Conservation (phyloP, 2,113 vertebrate species). For the Dasypus novemcinctus region DNA sequence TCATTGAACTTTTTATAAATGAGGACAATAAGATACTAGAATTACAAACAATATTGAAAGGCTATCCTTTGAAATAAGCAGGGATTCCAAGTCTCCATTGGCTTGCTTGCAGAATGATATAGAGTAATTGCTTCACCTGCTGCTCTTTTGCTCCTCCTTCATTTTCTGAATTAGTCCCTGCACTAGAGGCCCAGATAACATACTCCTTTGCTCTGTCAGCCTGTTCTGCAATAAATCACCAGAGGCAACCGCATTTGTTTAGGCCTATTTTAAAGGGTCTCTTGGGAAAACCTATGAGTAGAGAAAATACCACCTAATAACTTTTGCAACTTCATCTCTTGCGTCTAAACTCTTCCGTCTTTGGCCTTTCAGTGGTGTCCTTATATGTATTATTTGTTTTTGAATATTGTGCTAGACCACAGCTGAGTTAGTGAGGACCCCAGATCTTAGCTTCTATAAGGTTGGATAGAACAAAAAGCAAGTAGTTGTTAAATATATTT, state of each 20-base stretch:
- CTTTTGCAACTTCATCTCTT: background rate
- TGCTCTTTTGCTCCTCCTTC: background rate
- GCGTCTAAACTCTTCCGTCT: background rate
- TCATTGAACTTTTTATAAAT: constrained; percentile 14
- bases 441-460: background rate
- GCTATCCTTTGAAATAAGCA: background rate
- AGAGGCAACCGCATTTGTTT: constrained; percentile 47
- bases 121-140: background rate
- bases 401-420: background rate
- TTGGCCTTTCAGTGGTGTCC: background rate
- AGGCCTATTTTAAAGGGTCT: background rate
- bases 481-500: constrained; percentile 4
- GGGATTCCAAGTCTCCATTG: background rate
- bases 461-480: background rate
- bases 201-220: background rate
- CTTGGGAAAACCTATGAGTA: constrained; percentile 8
- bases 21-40: background rate
- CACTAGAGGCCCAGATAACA: constrained; percentile 16
- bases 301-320: background rate
- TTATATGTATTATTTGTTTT: background rate
- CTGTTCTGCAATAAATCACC: constrained; percentile 61
- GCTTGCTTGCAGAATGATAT: background rate
- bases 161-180: constrained; percentile 30
- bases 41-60: background rate
- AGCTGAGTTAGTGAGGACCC: background rate